These are phyloP conservation scores for Oophaga pumilio DNA, from an alignment of 2,113 vertebrate genomes.

Conservation along the genomic window DNA sequence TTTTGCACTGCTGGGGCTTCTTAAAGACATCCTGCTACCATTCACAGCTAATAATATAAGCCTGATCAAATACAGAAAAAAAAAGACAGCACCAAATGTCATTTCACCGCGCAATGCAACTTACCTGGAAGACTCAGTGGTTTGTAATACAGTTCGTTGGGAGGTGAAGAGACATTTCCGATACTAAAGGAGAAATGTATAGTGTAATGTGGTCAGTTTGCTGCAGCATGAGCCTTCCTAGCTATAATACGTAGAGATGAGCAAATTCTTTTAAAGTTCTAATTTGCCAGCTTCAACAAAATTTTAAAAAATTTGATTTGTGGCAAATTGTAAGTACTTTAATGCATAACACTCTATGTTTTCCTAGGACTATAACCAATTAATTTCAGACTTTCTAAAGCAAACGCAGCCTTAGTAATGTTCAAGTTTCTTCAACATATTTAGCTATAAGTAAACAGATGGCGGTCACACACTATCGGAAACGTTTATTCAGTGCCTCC, in stretches of 20 bases:
- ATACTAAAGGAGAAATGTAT: not conserved
- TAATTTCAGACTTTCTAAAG: no score
- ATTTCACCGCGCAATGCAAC: constrained; percentile 14
- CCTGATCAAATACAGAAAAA: constrained; percentile 24
- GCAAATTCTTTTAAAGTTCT: no score
- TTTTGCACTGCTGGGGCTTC: constrained; percentile 45
- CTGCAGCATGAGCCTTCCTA: not conserved
- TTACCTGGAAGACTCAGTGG: constrained; percentile 22
- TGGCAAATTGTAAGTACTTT: no score
- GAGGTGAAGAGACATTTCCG: not conserved
- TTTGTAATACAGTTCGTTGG: not conserved
- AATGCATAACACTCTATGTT: no score
- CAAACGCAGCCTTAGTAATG: no score
- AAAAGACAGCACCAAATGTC: constrained; percentile 38
- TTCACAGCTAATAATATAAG: constrained; percentile 43
- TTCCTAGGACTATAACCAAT: no score
- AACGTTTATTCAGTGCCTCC: no score
- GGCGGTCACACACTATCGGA: no score
- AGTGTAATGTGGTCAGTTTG: not conserved
- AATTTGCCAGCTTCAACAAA: no score
- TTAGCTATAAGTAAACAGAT: no score
- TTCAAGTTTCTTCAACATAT: no score
- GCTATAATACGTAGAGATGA: not conserved
- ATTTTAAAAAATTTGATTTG: no score
- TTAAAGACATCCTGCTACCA: constrained; percentile 41